phyloP scores from a whole-genome alignment of 2,113 vertebrate species.

The Pluvialis apricaria region DNA sequence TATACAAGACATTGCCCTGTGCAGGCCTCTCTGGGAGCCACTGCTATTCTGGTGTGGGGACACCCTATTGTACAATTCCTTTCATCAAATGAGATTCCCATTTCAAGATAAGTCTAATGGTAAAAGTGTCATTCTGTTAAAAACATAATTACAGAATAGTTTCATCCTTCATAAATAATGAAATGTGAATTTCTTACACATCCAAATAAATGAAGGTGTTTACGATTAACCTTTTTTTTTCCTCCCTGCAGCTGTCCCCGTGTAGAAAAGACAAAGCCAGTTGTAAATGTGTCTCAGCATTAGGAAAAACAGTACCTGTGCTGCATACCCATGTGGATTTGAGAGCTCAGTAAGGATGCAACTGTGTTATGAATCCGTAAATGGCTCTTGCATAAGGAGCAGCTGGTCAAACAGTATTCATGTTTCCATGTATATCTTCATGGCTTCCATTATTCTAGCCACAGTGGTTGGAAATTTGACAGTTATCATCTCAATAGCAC shows the following conservation, averaged over 20 bases:
- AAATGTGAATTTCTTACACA: background rate
- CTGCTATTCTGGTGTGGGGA: background rate
- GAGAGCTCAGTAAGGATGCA: conserved; percentile 43
- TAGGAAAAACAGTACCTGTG: background rate
- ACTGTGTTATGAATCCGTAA: conserved; percentile 69
- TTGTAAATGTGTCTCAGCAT: background rate
- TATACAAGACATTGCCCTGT: background rate
- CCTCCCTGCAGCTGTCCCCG: background rate
- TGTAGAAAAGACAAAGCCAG: background rate
- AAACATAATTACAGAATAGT: background rate
- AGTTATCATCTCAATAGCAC: conserved; percentile 77
- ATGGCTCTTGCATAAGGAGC: conserved; percentile 74
- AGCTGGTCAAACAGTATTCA: conserved; percentile 64
- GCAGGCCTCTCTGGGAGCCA: background rate
- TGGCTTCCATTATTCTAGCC: conserved; percentile 71
- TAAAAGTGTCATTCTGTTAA: background rate
- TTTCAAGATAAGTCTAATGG: background rate
- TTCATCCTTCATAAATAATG: background rate
- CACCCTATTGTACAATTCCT: background rate
- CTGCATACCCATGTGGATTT: background rate
- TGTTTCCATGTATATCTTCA: conserved; percentile 72
- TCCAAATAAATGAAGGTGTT: background rate
- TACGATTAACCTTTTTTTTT: background rate
- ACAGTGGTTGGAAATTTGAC: conserved; percentile 79
- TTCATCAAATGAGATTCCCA: background rate